Percentiles rank a stretch among this genome's conserved stretches.
phyloP scores from a whole-genome alignment of 1,140 invertebrate species.

The Trypoxylus dichotomus region DNA sequence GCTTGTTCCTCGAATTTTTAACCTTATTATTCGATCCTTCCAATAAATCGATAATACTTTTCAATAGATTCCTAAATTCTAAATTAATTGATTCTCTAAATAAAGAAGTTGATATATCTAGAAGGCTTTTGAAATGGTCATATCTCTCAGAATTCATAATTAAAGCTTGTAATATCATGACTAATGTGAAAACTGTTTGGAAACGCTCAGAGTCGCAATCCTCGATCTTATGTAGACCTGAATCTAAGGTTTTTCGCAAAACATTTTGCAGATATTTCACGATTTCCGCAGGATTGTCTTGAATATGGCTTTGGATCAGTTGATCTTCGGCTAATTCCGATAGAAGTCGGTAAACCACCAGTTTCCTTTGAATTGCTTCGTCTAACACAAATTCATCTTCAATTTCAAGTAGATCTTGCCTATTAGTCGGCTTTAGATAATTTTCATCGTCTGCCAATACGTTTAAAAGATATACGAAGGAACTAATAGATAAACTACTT shows the following conservation, averaged over 20 bases:
- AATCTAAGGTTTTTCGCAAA: slow-evolving; percentile 40
- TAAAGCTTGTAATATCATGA: slow-evolving; percentile 57
- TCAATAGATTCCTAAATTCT: slow-evolving; percentile 42
- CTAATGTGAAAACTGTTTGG: slow-evolving; percentile 53
- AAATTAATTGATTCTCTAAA: slow-evolving; percentile 37
- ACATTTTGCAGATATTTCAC: slow-evolving; percentile 45
- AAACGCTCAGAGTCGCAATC: slow-evolving; percentile 41
- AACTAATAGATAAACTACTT: slow-evolving; percentile 24
- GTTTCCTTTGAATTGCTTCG: slow-evolving; percentile 39
- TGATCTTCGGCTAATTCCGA: slow-evolving; percentile 50
- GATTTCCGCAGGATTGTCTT: slow-evolving; percentile 48
- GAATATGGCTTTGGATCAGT: slow-evolving; percentile 51
- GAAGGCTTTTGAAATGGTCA: slow-evolving; percentile 41
- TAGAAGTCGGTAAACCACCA: slow-evolving; percentile 42
- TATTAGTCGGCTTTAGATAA: slow-evolving; percentile 37
- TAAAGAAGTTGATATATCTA: slow-evolving; percentile 38
- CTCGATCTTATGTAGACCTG: slow-evolving; percentile 45
- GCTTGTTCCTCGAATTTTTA: slow-evolving; percentile 47
- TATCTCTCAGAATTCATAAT: slow-evolving; percentile 43
- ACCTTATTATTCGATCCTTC: slow-evolving; percentile 24
- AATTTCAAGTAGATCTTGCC: slow-evolving; percentile 36
- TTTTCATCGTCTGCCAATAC: slow-evolving; percentile 37
- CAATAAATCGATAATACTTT: slow-evolving; percentile 40
- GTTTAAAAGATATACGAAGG: slow-evolving; percentile 42
- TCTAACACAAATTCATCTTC: slow-evolving; percentile 39